Evolutionary conservation across 2,888 invertebrate genomes (phyloP).

Genomic region (Tenthredo mesomela): DNA sequence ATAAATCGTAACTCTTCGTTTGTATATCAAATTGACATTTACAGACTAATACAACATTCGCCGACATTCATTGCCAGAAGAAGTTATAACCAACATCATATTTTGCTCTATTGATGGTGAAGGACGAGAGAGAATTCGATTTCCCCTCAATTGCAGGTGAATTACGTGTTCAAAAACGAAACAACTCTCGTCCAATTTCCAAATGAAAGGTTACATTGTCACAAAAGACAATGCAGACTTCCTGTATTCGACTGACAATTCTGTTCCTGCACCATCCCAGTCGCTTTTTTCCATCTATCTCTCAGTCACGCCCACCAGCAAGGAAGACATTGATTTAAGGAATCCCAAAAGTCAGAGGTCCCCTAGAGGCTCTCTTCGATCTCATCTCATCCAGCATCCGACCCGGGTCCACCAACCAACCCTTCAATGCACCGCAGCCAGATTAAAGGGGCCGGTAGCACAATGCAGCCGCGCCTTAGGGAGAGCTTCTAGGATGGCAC

Average conservation of each 20-base stretch:
- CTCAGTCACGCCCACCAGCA: conserved; percentile 45
- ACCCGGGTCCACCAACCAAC: conserved; percentile 33
- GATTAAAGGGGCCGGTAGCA: conserved; percentile 51
- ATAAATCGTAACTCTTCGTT: not conserved
- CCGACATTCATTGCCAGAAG: not conserved
- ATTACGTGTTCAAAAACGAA: conserved; percentile 7
- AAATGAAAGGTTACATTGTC: conserved; percentile 38
- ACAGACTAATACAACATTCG: not conserved
- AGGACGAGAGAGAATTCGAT: not conserved
- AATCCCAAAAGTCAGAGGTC: conserved; percentile 48
- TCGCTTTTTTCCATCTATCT: conserved; percentile 4
- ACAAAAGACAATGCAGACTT: conserved; percentile 37
- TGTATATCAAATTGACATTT: not conserved
- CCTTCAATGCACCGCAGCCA: conserved; percentile 49
- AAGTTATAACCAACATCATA: not conserved
- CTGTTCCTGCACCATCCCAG: not conserved
- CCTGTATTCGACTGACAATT: conserved; percentile 29
- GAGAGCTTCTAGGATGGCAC: conserved; percentile 4
- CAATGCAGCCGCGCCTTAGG: conserved; percentile 48
- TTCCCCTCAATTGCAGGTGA: not conserved
- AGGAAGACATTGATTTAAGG: conserved; percentile 49
- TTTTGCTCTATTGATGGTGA: not conserved
- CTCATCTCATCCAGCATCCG: conserved; percentile 44
- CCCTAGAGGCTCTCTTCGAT: conserved; percentile 43
- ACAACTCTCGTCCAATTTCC: conserved; percentile 20